Conservation (phyloP, 2,113 vertebrate genomes). For the Jacana jacana region DNA sequence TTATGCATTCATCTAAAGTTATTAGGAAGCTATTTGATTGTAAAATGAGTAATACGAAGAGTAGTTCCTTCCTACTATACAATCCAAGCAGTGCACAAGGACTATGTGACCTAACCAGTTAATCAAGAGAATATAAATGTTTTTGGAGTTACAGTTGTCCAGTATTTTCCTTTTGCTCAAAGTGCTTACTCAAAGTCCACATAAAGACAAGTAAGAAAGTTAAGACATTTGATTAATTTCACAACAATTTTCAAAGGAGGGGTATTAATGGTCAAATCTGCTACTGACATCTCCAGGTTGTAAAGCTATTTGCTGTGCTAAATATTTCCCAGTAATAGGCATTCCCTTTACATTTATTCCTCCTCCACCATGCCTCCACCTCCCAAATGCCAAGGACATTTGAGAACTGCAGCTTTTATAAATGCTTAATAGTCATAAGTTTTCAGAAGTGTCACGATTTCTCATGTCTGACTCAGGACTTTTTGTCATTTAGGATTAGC, state of each 20-base stretch:
- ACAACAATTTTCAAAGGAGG: background rate
- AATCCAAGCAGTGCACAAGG: background rate
- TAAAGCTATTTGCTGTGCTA: background rate
- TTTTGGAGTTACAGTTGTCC: background rate
- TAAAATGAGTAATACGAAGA: background rate
- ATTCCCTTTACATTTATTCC: background rate
- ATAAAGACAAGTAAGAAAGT: background rate
- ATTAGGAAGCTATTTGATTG: background rate
- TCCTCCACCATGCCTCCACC: background rate
- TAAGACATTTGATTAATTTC: background rate
- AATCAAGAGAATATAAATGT: background rate
- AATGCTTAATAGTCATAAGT: background rate
- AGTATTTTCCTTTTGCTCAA: background rate
- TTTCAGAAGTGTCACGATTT: background rate
- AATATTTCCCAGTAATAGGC: background rate
- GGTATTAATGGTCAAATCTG: background rate
- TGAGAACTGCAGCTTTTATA: background rate
- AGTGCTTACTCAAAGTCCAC: background rate
- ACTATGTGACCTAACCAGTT: background rate
- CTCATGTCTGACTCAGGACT: background rate
- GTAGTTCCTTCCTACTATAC: background rate
- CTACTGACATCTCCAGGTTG: background rate
- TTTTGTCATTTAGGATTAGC: background rate
- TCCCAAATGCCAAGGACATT: conserved; percentile 8
- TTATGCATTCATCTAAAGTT: background rate